Evolutionary conservation across 2,888 invertebrate genomes (phyloP).

Genomic region (Lysandra bellargus): DNA sequence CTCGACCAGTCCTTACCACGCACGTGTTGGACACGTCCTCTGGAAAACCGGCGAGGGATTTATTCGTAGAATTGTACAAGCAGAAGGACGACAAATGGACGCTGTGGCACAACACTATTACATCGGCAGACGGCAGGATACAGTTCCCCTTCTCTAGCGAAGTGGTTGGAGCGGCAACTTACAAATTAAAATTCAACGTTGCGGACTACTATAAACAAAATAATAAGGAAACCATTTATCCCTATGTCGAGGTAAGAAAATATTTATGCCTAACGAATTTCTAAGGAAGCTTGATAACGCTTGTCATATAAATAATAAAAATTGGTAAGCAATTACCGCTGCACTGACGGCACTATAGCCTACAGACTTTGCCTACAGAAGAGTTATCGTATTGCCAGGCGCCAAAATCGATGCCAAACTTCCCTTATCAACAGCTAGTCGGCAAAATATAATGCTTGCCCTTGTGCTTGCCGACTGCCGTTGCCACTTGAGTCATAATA

Average conservation of each 20-base stretch:
- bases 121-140: constrained; percentile 84
- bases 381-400: no score
- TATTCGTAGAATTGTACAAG: constrained; percentile 85
- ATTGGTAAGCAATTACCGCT: no score
- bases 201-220: constrained; percentile 84
- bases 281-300: no score
- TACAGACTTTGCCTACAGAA: no score
- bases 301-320: no score
- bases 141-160: constrained; percentile 81
- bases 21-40: constrained; percentile 87
- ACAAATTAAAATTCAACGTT: constrained; percentile 88
- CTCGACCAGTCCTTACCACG: constrained; percentile 84
- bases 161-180: constrained; percentile 84
- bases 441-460: no score
- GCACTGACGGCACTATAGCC: no score
- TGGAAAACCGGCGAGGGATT: constrained; percentile 83
- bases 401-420: no score
- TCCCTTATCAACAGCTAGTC: no score
- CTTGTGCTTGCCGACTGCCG: no score
- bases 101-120: constrained; percentile 82
- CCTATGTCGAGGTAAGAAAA: constrained; percentile 85
- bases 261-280: background rate
- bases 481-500: no score
- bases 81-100: constrained; percentile 84
- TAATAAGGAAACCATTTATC: constrained; percentile 84